phyloP scores from a whole-genome alignment of 2,113 vertebrate genomes.

The Piprites chloris region DNA sequence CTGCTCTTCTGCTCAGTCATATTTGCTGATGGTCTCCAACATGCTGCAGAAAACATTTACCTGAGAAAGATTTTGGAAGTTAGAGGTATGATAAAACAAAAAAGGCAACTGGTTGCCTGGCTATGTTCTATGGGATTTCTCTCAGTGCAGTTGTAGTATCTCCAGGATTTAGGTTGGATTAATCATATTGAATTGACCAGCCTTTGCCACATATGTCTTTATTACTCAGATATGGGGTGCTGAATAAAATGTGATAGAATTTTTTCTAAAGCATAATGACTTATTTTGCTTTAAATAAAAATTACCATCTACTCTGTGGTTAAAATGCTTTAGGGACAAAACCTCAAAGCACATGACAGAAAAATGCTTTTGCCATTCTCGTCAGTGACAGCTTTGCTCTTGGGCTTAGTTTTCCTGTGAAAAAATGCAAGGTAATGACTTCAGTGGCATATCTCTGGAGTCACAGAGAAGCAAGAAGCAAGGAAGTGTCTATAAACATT shows the following conservation, averaged over 20 bases:
- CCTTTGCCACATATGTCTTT: background rate
- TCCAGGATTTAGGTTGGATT: background rate
- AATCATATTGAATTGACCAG: background rate
- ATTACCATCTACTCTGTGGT: background rate
- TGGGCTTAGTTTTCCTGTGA: background rate
- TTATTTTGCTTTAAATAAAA: background rate
- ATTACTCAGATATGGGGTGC: background rate
- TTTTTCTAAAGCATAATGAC: background rate
- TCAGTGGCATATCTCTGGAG: background rate
- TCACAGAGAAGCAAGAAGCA: background rate
- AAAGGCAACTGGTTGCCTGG: background rate
- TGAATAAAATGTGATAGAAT: background rate
- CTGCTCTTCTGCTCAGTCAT: background rate
- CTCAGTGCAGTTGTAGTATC: background rate
- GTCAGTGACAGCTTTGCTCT: background rate
- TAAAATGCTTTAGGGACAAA: background rate
- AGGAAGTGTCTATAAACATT: background rate
- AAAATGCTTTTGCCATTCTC: background rate
- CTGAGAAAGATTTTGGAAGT: background rate
- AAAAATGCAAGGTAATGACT: background rate
- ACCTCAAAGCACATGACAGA: background rate
- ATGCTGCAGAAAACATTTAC: background rate
- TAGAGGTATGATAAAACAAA: background rate
- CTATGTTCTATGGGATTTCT: background rate
- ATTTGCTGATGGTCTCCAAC: background rate